These are phyloP conservation scores for Apeira syringaria DNA, from an alignment of 2,888 invertebrate species.

Conservation along the genomic window DNA sequence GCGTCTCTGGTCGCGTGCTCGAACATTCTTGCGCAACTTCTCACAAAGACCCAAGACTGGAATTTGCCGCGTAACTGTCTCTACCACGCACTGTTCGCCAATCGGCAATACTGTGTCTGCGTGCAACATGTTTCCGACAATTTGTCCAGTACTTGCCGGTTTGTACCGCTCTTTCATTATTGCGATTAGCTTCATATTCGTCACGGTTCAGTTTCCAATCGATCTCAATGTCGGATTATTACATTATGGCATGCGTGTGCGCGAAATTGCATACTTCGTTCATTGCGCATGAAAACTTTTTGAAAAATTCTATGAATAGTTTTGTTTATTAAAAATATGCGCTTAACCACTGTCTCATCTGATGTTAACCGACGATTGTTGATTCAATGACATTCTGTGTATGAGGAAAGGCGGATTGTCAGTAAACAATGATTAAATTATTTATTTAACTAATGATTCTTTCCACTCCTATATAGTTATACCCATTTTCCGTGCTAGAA, in stretches of 20 bases:
- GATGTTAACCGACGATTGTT: no score
- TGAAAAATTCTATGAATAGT: no score
- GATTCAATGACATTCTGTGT: no score
- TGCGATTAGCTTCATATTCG: constrained; percentile 12
- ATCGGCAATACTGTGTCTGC: constrained; percentile 32
- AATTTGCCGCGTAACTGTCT: constrained; percentile 53
- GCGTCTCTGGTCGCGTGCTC: constrained; percentile 52
- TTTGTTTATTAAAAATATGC: no score
- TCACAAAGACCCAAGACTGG: constrained; percentile 54
- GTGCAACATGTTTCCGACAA: constrained; percentile 52
- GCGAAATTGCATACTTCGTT: constrained; percentile 13
- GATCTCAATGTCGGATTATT: constrained; percentile 28
- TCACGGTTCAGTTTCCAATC: constrained; percentile 31
- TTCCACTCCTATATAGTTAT: no score
- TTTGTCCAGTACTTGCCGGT: constrained; percentile 32
- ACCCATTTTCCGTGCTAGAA: no score
- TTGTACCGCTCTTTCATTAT: constrained; percentile 29
- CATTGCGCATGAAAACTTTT: constrained; percentile 7
- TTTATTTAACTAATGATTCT: no score
- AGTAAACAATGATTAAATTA: no score
- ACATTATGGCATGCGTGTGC: constrained; percentile 14
- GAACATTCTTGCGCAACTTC: constrained; percentile 49
- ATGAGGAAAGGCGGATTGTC: no score
- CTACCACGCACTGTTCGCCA: constrained; percentile 40
- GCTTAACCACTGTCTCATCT: no score